These are phyloP conservation scores for Parauchenoglanis punctatus DNA, from an alignment of 2,797 vertebrate genomes.

Conservation along the genomic window DNA sequence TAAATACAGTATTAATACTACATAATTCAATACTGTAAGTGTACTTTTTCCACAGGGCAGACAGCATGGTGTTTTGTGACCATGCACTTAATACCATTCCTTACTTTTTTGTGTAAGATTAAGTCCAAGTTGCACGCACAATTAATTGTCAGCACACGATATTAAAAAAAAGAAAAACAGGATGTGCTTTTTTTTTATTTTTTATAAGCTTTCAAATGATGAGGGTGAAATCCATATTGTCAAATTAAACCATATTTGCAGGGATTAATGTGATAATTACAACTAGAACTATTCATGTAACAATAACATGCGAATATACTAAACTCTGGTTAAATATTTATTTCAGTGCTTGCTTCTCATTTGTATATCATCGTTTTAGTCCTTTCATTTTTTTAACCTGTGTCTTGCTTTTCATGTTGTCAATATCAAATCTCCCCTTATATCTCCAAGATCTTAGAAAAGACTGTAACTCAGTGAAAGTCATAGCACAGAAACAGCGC, in stretches of 20 bases:
- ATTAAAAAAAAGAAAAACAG: not conserved
- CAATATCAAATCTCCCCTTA: too few relatives aligned
- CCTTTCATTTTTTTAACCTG: not conserved
- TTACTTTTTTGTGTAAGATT: too few relatives aligned
- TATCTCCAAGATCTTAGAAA: too few relatives aligned
- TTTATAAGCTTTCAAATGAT: not conserved
- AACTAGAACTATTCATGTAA: not conserved
- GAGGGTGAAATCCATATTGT: not conserved
- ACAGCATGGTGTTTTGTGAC: not conserved
- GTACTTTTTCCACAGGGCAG: not conserved
- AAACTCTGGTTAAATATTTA: not conserved
- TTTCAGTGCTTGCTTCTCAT: not conserved
- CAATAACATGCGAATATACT: not conserved
- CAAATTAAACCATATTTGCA: not conserved
- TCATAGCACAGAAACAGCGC: too few relatives aligned
- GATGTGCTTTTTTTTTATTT: not conserved
- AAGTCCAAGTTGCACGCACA: not conserved
- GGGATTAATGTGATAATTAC: not conserved
- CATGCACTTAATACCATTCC: not conserved
- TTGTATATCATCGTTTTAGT: not conserved
- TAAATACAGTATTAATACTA: not conserved
- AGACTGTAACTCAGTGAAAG: too few relatives aligned
- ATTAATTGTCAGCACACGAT: not conserved
- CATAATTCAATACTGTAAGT: not conserved
- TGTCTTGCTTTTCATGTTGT: not conserved